Base-by-base conservation (phyloP, 2,113 vertebrate genomes). In the Mormyrus lacerda region DNA sequence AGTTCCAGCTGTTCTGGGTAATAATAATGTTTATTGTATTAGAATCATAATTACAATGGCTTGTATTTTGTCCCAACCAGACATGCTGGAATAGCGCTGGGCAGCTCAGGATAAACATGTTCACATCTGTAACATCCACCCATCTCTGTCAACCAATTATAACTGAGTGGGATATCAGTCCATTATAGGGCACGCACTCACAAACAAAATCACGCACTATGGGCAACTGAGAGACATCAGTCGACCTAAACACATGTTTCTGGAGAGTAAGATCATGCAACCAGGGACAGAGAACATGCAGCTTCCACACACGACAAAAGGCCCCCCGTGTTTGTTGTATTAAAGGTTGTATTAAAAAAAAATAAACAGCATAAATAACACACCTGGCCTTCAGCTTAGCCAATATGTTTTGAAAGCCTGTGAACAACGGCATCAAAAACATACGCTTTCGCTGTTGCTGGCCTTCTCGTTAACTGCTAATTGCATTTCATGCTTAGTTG, bases 401-500 rank as follows among this genome's bases (percentile, higher is more conserved):
- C 35, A 79, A 79, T 69, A 79, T 79, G 7, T 79, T 35, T 79
- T 79, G 73, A 79, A 79, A 79, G 35, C 35, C 73, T 21, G 31
- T 35, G 35, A 39, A 42, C 35, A 42, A 79, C 73, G 35, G 17
- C 73, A 79, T 79, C 13, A 42, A 19, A 79, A 35, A 17, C 73
- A 79, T 79, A 79, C 35, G 35, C 17, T 19, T 79, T 79, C 73
- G 35, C 73, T 79, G 11, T 79, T 79, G 73, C 17, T 42, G 17
- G 73, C 73, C 13, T 42, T 79, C 73, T 79, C 73, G 35, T 79
- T 79, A 79, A 79, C 73, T 42, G 35, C 13, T 79, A 79, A 79
- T 79, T 79, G 35, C 73, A 79, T 79, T 35, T 42, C 73, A 79
- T 79, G 73, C 73, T 79, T 79, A 79, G 35, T 79, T 79, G 73